phyloP scores from a whole-genome alignment of 2,888 invertebrate species.

The Cyaniris semiargus region DNA sequence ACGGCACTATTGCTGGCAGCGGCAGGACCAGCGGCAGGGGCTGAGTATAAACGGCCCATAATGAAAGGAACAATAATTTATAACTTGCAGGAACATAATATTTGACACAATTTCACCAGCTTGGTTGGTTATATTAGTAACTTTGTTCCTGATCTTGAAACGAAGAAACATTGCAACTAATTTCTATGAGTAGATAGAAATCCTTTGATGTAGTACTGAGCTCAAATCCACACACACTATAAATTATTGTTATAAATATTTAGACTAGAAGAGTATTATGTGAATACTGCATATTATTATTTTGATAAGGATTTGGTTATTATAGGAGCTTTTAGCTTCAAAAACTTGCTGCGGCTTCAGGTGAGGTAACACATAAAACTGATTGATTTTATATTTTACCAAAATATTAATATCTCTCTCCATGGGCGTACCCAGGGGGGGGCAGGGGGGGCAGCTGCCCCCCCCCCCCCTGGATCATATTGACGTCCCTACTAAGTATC shows the following conservation, averaged over 20 bases:
- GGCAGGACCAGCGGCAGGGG: no score
- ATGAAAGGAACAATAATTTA: constrained; percentile 35
- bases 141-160: not conserved
- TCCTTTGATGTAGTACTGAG: not conserved
- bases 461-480: no score
- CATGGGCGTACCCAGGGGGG: no score
- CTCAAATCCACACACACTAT: not conserved
- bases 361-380: not conserved
- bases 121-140: not conserved
- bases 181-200: not conserved
- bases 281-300: not conserved
- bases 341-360: not conserved
- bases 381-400: not conserved
- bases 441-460: no score
- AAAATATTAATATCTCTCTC: no score
- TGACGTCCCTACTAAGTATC: no score
- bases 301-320: not conserved
- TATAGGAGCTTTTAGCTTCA: not conserved
- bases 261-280: not conserved
- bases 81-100: constrained; percentile 10
- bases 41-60: no score
- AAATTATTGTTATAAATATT: constrained; percentile 13
- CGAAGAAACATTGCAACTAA: not conserved
- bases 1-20: no score
- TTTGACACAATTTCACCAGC: not conserved